Evolutionary conservation across 2,113 vertebrate genomes (phyloP).

Genomic region (Lagenorhynchus albirostris): DNA sequence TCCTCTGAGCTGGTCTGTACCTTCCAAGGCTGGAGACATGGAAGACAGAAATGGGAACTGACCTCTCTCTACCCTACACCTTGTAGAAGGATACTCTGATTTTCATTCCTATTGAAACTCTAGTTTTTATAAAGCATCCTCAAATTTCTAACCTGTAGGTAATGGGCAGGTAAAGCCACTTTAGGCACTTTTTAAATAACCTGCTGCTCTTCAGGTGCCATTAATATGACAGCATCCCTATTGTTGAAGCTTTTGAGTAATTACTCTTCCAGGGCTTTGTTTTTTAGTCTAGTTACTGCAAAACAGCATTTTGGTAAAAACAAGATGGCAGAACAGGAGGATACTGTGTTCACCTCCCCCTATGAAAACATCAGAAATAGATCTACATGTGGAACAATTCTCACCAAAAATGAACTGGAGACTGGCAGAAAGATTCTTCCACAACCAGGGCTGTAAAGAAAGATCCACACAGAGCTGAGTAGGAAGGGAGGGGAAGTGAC

Average conservation of each 20-base stretch:
- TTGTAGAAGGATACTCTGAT: neutral
- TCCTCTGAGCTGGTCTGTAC: neutral
- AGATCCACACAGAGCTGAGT: neutral
- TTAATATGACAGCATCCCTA: neutral
- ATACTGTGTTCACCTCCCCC: neutral
- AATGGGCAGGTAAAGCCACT: neutral
- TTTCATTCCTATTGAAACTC: neutral
- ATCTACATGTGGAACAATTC: neutral
- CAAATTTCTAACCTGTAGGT: neutral
- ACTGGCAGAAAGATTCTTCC: neutral
- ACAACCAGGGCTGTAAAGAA: neutral
- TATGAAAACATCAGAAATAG: neutral
- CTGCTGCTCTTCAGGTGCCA: neutral
- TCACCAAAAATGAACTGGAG: neutral
- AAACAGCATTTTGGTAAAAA: neutral
- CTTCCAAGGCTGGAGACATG: neutral
- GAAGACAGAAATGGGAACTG: neutral
- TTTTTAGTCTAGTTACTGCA: neutral
- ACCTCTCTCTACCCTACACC: neutral
- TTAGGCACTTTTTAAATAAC: neutral
- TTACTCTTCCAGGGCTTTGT: neutral
- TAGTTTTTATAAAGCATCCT: neutral
- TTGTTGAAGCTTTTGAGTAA: neutral
- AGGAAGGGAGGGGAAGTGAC: neutral
- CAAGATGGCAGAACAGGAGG: neutral